Conservation (phyloP, 2,113 vertebrate genomes). For the Eretmochelys imbricata region DNA sequence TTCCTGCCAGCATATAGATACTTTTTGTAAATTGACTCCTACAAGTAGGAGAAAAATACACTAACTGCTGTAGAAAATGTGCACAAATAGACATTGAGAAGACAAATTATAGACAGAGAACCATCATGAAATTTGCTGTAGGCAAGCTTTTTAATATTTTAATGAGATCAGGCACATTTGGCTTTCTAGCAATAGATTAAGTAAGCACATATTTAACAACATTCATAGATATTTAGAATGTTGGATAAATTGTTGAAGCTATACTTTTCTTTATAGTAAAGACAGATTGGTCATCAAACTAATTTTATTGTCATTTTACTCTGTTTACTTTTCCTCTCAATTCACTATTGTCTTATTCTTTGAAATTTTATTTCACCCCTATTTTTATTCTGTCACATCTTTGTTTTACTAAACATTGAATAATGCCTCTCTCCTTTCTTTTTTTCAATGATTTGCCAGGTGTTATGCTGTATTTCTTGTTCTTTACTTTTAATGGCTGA, state of each 20-base stretch:
- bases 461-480: not conserved
- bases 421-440: not conserved
- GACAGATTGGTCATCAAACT: not conserved
- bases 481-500: not conserved
- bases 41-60: not conserved
- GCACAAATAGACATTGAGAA: not conserved
- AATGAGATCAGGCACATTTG: not conserved
- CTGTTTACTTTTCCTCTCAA: not conserved
- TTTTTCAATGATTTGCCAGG: not conserved
- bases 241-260: not conserved
- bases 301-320: not conserved
- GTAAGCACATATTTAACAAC: not conserved
- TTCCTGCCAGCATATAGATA: not conserved
- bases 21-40: not conserved
- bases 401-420: not conserved
- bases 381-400: not conserved
- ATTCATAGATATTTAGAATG: not conserved
- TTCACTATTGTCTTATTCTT: not conserved
- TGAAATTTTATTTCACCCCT: not conserved
- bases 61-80: not conserved
- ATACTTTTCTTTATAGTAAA: not conserved
- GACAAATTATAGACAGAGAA: rapidly evolving
- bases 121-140: not conserved
- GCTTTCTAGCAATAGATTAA: not conserved
- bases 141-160: not conserved